Percentiles rank a stretch among this genome's conserved stretches.
Conservation (phyloP, 2,888 invertebrate genomes). For the Drosophila demipolita region DNA sequence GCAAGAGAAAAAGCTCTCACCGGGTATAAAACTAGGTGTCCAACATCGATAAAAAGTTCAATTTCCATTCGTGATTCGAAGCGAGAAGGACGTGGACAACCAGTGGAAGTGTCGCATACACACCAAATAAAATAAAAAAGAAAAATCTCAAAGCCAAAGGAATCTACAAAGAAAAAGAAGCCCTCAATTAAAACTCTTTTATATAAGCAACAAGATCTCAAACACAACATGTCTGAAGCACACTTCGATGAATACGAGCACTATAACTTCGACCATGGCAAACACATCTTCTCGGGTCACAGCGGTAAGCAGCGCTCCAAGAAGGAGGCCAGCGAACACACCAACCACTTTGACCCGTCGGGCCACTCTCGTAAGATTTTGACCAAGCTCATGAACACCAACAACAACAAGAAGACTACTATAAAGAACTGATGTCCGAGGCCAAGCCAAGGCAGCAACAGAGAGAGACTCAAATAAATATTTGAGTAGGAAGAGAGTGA, state of each 20-base stretch:
- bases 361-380: slow-evolving; percentile 88
- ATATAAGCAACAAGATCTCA: slow-evolving; percentile 37
- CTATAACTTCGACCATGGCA: slow-evolving; percentile 97
- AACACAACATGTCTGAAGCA: slow-evolving; percentile 90
- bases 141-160: slow-evolving; percentile 30
- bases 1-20: slow-evolving; percentile 39
- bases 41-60: slow-evolving; percentile 29
- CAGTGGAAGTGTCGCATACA: slow-evolving; percentile 17
- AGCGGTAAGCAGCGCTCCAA: slow-evolving; percentile 96
- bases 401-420: slow-evolving; percentile 90
- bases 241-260: slow-evolving; percentile 97
- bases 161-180: slow-evolving; percentile 24
- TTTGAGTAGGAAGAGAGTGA: slow-evolving; percentile 32
- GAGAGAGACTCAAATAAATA: slow-evolving; percentile 18
- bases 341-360: slow-evolving; percentile 95
- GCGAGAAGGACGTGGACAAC: slow-evolving; percentile 19
- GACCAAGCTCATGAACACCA: slow-evolving; percentile 79
- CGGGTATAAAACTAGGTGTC: slow-evolving; percentile 46
- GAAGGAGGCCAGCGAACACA: slow-evolving; percentile 94
- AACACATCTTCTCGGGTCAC: slow-evolving; percentile 93
- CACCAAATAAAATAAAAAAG: slow-evolving; percentile 15
- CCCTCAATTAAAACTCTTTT: slow-evolving; percentile 10
- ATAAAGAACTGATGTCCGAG: slow-evolving; percentile 63
- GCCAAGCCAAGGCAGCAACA: slow-evolving; percentile 11
- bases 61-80: slow-evolving; percentile 37